Evolutionary conservation across 2,113 vertebrate genomes (phyloP).

Genomic region (Lynx canadensis): DNA sequence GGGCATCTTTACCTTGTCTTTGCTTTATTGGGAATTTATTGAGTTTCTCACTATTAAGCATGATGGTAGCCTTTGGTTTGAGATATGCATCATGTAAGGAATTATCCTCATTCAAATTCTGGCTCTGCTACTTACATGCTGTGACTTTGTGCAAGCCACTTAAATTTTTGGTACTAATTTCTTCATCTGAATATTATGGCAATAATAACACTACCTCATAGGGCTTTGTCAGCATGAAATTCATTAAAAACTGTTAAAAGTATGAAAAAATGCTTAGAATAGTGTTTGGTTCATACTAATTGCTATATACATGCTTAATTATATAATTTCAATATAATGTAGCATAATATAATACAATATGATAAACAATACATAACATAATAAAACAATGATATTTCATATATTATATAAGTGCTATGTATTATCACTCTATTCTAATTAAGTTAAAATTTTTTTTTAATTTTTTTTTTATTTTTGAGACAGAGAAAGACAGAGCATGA

Average conservation of each 20-base stretch:
- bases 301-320: not conserved
- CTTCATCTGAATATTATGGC: not conserved
- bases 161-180: conserved; percentile 24
- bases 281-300: not conserved
- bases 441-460: not conserved
- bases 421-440: not conserved
- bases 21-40: conserved; percentile 17
- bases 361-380: not conserved
- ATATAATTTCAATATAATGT: not conserved
- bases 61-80: conserved; percentile 1
- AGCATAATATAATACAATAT: not conserved
- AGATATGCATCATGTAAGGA: not conserved
- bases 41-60: conserved; percentile 1
- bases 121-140: not conserved
- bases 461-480: too few relatives aligned
- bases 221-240: not conserved
- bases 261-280: not conserved
- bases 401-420: not conserved
- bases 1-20: not conserved
- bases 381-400: not conserved
- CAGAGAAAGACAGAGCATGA: too few relatives aligned
- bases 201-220: not conserved
- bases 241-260: conserved; percentile 42
- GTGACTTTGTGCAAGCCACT: not conserved
- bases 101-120: not conserved